Base-by-base conservation (phyloP, 2,797 vertebrate species). In the Karalla daura region DNA sequence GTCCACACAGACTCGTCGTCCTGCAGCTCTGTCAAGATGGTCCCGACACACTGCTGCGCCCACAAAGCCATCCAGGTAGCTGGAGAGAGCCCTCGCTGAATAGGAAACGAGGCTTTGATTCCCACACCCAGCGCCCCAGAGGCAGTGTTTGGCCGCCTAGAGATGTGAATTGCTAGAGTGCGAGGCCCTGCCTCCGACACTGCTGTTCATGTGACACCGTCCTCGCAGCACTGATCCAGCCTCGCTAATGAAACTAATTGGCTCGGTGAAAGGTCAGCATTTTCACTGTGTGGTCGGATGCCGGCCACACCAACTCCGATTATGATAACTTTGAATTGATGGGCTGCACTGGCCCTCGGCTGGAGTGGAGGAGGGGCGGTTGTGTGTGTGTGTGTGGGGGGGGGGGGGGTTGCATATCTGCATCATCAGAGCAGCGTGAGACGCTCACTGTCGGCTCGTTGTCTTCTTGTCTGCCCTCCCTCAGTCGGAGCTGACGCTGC, bases 401-500 rank as follows among this genome's bases (percentile, higher is more conserved):
- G n/a, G n/a, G n/a, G n/a, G 9, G 50, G 12, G 33, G 41, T 2
- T 23, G 5, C n/a, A n/a, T n/a, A n/a, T 61, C 23, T 52, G 9
- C 2, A 25, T 64, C 1, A 20, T 45, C 49, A 40, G 5, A 40
- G 20, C 15, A 25, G 5, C 18, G 20, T n/a, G 15, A 60, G 24
- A 55, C 43, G 27, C 32, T 70, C 53, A 76, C 3, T 51, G 18
- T 40, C 36, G 12, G 9, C 47, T 61, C 46, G 25, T 49, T 59
- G 10, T 66, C 46, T 2, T 72, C 21, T 55, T 51, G 70, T 13
- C 28, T 37, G 23, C 60, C 7, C 13, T 53, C 69, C 37, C 69
- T 14, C 89, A 99, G 98, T 98, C 98, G 67, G 96, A 99, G 85
- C 93, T 99, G 93, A 99, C 98, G 20, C 93, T 98, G 92, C 95